A percentile compares a stretch with the other conserved stretches of the same genome.
These are phyloP conservation scores for Herpetotheres cachinnans DNA, from an alignment of 2,113 vertebrate genomes.

Conservation along the genomic window DNA sequence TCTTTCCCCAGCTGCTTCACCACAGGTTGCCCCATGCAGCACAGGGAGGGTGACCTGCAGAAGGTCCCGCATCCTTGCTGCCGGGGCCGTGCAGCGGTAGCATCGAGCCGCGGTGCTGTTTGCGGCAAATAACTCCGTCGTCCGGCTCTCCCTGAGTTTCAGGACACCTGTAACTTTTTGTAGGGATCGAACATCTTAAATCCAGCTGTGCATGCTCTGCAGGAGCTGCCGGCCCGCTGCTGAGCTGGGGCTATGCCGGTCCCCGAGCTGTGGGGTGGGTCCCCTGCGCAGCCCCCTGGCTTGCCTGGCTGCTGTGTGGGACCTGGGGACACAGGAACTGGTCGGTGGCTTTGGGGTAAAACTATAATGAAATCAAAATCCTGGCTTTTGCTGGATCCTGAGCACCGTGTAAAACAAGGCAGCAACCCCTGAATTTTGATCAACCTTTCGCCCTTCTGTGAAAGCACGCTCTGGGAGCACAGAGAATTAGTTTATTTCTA, in stretches of 20 bases:
- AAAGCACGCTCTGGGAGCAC: background rate
- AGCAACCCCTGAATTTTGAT: background rate
- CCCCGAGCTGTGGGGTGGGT: background rate
- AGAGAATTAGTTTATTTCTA: background rate
- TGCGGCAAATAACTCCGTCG: rapidly evolving
- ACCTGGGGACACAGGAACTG: rapidly evolving
- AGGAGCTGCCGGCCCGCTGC: rapidly evolving
- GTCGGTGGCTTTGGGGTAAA: background rate
- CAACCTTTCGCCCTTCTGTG: background rate
- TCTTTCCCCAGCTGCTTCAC: background rate
- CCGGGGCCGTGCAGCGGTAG: rapidly evolving
- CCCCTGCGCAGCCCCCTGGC: background rate
- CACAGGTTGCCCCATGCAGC: rapidly evolving
- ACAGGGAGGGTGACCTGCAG: background rate
- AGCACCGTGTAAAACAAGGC: background rate
- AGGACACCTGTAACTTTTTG: background rate
- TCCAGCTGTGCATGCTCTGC: background rate
- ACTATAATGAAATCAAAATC: background rate
- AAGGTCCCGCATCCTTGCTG: background rate
- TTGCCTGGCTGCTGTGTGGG: rapidly evolving
- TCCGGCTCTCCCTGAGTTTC: background rate
- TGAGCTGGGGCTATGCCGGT: background rate
- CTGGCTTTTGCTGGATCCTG: background rate
- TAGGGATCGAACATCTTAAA: background rate
- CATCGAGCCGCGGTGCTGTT: rapidly evolving